Conservation (phyloP, 2,888 invertebrate genomes). For the Phymatocera aterrima region DNA sequence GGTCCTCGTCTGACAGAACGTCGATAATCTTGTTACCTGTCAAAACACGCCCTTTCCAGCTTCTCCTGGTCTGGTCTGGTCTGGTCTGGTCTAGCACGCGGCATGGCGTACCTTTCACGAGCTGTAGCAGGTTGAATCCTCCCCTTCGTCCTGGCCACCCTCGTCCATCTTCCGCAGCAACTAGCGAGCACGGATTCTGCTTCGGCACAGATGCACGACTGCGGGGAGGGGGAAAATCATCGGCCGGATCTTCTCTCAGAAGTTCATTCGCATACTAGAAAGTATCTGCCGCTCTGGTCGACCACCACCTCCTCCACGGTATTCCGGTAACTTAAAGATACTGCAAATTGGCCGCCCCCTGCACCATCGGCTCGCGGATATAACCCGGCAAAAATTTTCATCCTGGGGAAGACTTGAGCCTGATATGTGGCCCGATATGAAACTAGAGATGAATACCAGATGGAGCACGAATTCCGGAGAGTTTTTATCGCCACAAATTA, state of each 20-base stretch:
- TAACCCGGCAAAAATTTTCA: slow-evolving; percentile 24
- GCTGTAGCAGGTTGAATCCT: no score
- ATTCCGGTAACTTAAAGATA: slow-evolving; percentile 66
- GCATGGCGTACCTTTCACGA: no score
- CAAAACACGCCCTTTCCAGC: slow-evolving; percentile 55
- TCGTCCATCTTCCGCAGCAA: neutral
- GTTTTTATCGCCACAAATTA: neutral
- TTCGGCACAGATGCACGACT: slow-evolving; percentile 1
- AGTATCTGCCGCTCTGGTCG: neutral
- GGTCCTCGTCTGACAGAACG: slow-evolving; percentile 52
- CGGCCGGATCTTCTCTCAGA: neutral
- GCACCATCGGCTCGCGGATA: neutral
- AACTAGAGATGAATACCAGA: slow-evolving; percentile 18
- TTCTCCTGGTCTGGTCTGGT: neutral
- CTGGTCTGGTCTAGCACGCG: no score
- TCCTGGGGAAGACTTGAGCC: slow-evolving; percentile 3
- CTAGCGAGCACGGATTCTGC: neutral
- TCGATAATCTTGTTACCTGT: slow-evolving; percentile 62
- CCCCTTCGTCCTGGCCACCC: slow-evolving; percentile 17
- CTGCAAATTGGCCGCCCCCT: slow-evolving; percentile 62
- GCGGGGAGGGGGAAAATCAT: neutral
- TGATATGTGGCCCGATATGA: slow-evolving; percentile 5
- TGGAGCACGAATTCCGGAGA: neutral
- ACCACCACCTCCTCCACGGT: no score
- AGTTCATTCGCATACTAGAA: neutral